Percentiles rank a stretch among this genome's conserved stretches.
Conservation (phyloP, 1,140 invertebrate species). For the Drosophila kikkawai region DNA sequence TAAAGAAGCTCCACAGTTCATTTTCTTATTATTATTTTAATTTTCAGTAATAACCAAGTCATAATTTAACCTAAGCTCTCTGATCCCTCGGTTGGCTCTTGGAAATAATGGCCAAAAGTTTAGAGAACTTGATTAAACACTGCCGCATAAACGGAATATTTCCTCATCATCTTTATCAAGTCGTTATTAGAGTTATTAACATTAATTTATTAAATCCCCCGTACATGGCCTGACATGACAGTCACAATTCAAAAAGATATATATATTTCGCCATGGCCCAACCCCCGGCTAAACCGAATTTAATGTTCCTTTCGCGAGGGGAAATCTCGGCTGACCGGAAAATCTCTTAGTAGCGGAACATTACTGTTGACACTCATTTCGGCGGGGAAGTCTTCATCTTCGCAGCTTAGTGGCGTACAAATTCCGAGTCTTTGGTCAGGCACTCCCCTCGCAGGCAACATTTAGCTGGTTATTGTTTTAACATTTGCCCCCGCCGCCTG, state of each 20-base stretch:
- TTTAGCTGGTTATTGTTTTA: conserved; percentile 83
- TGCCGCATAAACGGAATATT: conserved; percentile 9
- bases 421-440: conserved; percentile 58
- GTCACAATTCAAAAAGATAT: conserved; percentile 56
- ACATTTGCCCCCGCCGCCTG: conserved; percentile 60
- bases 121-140: conserved; percentile 5
- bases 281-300: conserved; percentile 39
- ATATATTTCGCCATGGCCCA: conserved; percentile 20
- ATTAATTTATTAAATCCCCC: conserved; percentile 73
- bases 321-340: conserved; percentile 13
- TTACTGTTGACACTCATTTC: conserved; percentile 52
- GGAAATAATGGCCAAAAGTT: conserved; percentile 6
- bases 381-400: conserved; percentile 53
- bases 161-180: conserved; percentile 36
- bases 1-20: no score
- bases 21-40: background rate
- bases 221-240: conserved; percentile 52
- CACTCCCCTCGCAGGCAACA: conserved; percentile 58
- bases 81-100: background rate
- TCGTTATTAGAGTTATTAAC: conserved; percentile 61
- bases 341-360: conserved; percentile 27
- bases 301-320: conserved; percentile 49
- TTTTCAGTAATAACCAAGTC: background rate
- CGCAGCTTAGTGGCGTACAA: conserved; percentile 62
- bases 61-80: background rate